Evolutionary conservation across 2,888 invertebrate genomes (phyloP), one percentile per base, ranked within the genome.

Genomic region (Myopa testacea): DNA sequence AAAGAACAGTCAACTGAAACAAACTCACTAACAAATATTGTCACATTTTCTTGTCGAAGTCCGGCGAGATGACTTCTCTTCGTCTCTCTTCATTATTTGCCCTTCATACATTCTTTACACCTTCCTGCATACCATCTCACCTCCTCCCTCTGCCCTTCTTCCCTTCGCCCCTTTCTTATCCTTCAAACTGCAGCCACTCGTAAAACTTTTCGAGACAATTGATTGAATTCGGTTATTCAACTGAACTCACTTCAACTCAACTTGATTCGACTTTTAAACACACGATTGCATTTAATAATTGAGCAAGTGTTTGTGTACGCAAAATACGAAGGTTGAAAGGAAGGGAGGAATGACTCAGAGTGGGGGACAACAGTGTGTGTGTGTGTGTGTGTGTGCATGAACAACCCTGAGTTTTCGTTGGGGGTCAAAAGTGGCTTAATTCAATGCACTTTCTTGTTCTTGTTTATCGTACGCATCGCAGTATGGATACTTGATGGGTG

Each of bases 141-240:
- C n/a, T 71, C 3, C 38, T 5, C 16, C 14, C 55, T 12, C 45
- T 10, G 1, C 14, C n/a, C 50, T 4, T 10, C 19, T 6, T 16
- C 52, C 14, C 52, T 40, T 14, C 14, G 5, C 55, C 38, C 38
- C 55, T n/a, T 71, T 4, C 12, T 4, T 34, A 26, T 7, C 10
- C 19, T 50, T 19, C 19, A 34, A n/a, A 50, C 40, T 62, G 12
- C 63, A 45, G 58, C 26, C 75, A 75, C 75, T 75, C 63, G 45
- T 26, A 34, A 58, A 75, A 37, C 63, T 69, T 37, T 45, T 34
- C 72, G 60, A 82, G 81, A 82, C 82, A 82, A 82, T 82, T 81
- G 82, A 82, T 81, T 81, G 81, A 81, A 82, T 82, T 81, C 82
- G 82, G 82, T 81, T 80, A 82, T 81, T 81, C 82, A 81, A 81